Base-by-base conservation (phyloP, 2,797 vertebrate genomes). In the Crypturellus tataupa region DNA sequence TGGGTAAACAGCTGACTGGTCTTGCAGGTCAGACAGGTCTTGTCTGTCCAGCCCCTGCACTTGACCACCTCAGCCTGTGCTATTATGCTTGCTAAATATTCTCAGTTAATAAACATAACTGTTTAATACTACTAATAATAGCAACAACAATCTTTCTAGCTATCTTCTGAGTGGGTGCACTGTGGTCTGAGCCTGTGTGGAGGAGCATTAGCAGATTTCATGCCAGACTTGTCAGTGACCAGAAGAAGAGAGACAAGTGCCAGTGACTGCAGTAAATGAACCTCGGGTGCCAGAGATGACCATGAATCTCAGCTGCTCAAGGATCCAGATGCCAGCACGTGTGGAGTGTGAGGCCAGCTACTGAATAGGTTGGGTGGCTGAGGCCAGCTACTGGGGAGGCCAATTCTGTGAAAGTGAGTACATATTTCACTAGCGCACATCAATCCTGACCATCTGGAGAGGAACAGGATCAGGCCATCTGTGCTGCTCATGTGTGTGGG, bases 191-290 rank as follows among this genome's bases (percentile, higher is more conserved):
- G 25, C 17, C 40, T 1, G 0, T 6, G 1, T 21, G n/a, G 55
- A 31, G 31, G 5, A 51, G 12, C 51, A 58, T 4, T 75, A 89
- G 18, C 21, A 35, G 1, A 37, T 13, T 42, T 35, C 69, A 29
- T 23, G 20, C 33, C n/a, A 8, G 47, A 37, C 1, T 2, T n/a
- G 14, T 4, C 46, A 29, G 9, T 71, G 46, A 67, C 63, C 53
- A 18, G 53, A 65, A 16, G 20, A 21, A 1, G 2, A 75, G 35
- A 75, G 35, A 47, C 1, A 0, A 17, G 63, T 21, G 47, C 17
- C 0, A 2, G 35, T 75, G 62, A 2, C 40, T 13, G 33, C 37
- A 49, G 53, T 1, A 3, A 44, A 56, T 0, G 0, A 40, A 12
- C 70, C 19, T 62, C 75, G 39, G 58, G 21, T 31, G 6, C 6